Evolutionary conservation across 2,888 invertebrate genomes (phyloP).

Genomic region (Cephus rjabovi): DNA sequence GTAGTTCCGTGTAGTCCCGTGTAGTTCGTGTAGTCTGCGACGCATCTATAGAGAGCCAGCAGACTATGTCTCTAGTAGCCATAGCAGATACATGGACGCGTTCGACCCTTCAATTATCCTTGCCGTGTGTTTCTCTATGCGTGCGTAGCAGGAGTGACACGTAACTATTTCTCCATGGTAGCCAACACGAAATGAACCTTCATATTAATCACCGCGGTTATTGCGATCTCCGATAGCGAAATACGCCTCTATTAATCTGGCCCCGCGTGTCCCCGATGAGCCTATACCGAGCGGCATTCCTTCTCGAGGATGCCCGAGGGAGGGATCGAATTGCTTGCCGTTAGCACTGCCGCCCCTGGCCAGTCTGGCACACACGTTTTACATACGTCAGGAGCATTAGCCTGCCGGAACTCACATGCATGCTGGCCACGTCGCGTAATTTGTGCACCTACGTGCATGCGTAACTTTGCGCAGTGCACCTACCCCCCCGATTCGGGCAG

Average conservation of each 20-base stretch:
- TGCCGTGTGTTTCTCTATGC: slow-evolving; percentile 13
- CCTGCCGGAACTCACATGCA: background rate
- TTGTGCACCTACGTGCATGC: background rate
- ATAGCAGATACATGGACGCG: background rate
- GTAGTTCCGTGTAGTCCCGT: too few species aligned
- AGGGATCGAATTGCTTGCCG: background rate
- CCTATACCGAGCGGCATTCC: background rate
- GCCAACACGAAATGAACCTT: slow-evolving; percentile 43
- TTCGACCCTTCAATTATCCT: background rate
- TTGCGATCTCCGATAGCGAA: slow-evolving; percentile 43
- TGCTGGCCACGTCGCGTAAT: background rate
- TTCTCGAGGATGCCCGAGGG: background rate
- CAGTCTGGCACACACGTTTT: background rate
- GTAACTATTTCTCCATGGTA: slow-evolving; percentile 12
- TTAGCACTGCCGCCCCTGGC: background rate
- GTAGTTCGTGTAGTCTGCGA: background rate
- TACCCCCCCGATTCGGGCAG: too few species aligned
- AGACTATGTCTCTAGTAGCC: background rate
- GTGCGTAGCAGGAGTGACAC: slow-evolving; percentile 16
- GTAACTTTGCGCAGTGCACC: background rate
- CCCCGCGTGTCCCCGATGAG: background rate
- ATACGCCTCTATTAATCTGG: slow-evolving; percentile 37
- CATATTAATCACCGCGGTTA: slow-evolving; percentile 50
- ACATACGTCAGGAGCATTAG: background rate
- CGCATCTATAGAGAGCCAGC: too few species aligned